Evolutionary conservation across 1,140 invertebrate species (phyloP), one percentile per base, ranked within the genome.

Genomic region (Pectinophora gossypiella): DNA sequence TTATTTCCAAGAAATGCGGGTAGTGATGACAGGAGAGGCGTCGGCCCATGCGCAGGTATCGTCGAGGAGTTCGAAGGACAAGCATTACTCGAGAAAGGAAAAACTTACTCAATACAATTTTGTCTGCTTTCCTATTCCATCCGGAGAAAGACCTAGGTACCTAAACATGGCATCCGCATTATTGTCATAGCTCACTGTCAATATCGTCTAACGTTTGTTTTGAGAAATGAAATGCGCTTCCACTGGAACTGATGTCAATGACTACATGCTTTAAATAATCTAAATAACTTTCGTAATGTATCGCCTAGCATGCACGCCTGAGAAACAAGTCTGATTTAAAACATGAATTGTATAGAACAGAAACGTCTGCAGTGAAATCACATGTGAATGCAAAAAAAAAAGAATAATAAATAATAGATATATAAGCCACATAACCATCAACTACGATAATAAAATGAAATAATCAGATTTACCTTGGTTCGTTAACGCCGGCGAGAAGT

Each of bases 311-410:
- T 85, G 81, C 78, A 75, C 51, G 50, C 40, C 40, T 38, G 51
- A 43, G 51, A 58, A 61, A 61, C 57, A 60, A 53, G 48, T 54
- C 49, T 32, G 38, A 18, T 40, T 70, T 64, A 61, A 72, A 81
- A 82, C 73, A 84, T 81, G 78, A 84, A 81, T 76, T 76, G 72
- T 70, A 76, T 70, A 68, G 72, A 75, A 75, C 66, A 74, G 57
- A 78, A n/a, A n/a, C 61, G 72, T 75, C 68, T 82, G 83, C 83
- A 82, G 83, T 86, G 83, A 86, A 86, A 86, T 86, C 83, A 86
- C 83, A 86, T 86, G 83, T 86, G 83, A 86, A 86, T 83, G 78
- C 77, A 82, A 83, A 81, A 78, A 73, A n/a, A 77, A 72, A 64
- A 75, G 47, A 83, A 80, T 68, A 75, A 76, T 72, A 81, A 82